phyloP scores from a whole-genome alignment of 1,140 invertebrate species.

The Metaphire vulgaris region DNA sequence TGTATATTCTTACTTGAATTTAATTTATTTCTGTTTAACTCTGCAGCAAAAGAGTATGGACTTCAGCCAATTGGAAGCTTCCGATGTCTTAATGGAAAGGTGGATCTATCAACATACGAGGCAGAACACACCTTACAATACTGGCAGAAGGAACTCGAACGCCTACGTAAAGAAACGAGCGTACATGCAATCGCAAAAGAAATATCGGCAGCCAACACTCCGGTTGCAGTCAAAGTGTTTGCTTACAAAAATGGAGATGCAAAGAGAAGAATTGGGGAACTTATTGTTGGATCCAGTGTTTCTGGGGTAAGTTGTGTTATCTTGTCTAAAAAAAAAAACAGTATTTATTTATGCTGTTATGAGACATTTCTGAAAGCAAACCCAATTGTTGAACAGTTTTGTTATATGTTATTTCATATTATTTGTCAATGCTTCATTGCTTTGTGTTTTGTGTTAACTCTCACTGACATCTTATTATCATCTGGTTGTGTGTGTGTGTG shows the following conservation, averaged over 20 bases:
- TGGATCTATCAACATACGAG: constrained; percentile 49
- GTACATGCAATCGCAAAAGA: constrained; percentile 44
- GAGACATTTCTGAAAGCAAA: too few species aligned
- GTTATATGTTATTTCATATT: too few species aligned
- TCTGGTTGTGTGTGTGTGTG: too few species aligned
- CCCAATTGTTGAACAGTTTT: too few species aligned
- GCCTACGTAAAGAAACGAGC: constrained; percentile 43
- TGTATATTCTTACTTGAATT: too few species aligned
- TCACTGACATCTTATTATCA: too few species aligned
- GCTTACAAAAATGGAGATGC: constrained; percentile 52
- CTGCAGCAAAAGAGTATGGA: constrained; percentile 42
- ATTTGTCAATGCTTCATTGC: too few species aligned
- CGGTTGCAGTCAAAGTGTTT: constrained; percentile 46
- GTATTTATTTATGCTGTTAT: too few species aligned
- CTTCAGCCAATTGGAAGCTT: constrained; percentile 47
- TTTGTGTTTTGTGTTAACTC: too few species aligned
- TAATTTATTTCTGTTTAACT: too few species aligned
- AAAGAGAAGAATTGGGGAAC: constrained; percentile 40
- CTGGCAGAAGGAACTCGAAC: constrained; percentile 41
- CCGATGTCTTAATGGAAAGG: constrained; percentile 48
- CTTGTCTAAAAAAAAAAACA: too few species aligned
- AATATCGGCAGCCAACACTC: constrained; percentile 42
- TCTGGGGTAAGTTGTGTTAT: constrained; percentile 43
- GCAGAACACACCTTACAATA: constrained; percentile 43
- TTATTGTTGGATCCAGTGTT: constrained; percentile 49